Conservation (phyloP, 2,888 invertebrate genomes). For the Crossocerus cetratus region DNA sequence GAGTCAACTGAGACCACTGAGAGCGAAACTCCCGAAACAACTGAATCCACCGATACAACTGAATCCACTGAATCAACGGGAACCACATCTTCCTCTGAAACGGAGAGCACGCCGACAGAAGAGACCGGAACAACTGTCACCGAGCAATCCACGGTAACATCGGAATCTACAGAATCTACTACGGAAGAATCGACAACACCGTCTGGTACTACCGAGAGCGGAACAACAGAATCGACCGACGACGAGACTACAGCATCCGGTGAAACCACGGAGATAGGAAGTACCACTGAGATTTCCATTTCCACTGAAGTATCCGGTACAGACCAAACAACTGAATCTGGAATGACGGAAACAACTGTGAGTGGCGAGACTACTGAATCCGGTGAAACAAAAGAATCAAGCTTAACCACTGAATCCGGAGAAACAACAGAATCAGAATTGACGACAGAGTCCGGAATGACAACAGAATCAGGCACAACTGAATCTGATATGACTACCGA, state of each 20-base stretch:
- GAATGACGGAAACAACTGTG: constrained; percentile 11
- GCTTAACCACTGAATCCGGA: constrained; percentile 48
- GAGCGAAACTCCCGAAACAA: constrained; percentile 36
- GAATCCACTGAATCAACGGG: constrained; percentile 48
- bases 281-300: not conserved
- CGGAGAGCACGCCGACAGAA: constrained; percentile 40
- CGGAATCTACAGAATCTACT: constrained; percentile 31
- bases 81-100: constrained; percentile 54
- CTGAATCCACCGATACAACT: constrained; percentile 47
- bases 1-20: constrained; percentile 35
- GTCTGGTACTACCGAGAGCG: constrained; percentile 2
- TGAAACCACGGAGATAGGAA: constrained; percentile 47
- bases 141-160: constrained; percentile 12
- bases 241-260: constrained; percentile 49
- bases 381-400: constrained; percentile 48
- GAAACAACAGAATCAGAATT: constrained; percentile 18
- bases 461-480: constrained; percentile 44
- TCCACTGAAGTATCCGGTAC: constrained; percentile 6
- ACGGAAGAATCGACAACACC: not conserved
- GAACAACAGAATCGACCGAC: constrained; percentile 28
- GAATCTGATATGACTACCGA: constrained; percentile 17
- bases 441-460: constrained; percentile 21
- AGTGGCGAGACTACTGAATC: constrained; percentile 31
- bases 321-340: constrained; percentile 41
- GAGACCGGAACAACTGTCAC: constrained; percentile 39